Evolutionary conservation across 2,113 vertebrate species (phyloP).

Genomic region (Nansenia antarctica): DNA sequence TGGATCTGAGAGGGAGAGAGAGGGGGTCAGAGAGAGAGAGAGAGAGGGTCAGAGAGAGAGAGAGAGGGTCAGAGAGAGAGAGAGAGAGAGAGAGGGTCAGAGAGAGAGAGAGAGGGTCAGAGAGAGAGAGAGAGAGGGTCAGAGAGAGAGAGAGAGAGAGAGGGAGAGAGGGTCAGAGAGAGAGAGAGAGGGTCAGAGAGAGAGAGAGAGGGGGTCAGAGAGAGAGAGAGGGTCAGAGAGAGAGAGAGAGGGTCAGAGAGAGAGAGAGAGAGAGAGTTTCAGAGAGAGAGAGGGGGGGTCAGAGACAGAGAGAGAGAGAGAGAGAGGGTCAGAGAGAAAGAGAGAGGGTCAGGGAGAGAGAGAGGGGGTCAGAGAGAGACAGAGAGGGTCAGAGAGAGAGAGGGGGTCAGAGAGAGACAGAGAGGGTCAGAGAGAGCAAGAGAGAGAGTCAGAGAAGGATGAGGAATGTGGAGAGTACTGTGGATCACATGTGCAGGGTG

Average conservation of each 20-base stretch:
- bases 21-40: slow-evolving; percentile 29
- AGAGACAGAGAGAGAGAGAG: too few species aligned
- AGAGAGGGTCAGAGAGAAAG: neutral
- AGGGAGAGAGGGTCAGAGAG: neutral
- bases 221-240: slow-evolving; percentile 18
- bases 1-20: slow-evolving; percentile 81
- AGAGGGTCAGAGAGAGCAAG: neutral
- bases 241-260: neutral
- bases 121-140: slow-evolving; percentile 11
- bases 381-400: too few species aligned
- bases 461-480: neutral
- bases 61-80: neutral
- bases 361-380: slow-evolving; percentile 5
- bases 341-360: neutral
- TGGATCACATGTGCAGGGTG: neutral
- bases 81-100: neutral
- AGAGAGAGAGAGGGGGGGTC: slow-evolving; percentile 34
- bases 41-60: neutral
- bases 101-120: too few species aligned
- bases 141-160: too few species aligned
- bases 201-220: too few species aligned
- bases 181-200: slow-evolving; percentile 76
- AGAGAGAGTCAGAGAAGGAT: too few species aligned
- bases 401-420: too few species aligned
- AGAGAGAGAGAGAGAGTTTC: too few species aligned